phyloP scores from a whole-genome alignment of 2,797 vertebrate species.

The Microhierax caerulescens region DNA sequence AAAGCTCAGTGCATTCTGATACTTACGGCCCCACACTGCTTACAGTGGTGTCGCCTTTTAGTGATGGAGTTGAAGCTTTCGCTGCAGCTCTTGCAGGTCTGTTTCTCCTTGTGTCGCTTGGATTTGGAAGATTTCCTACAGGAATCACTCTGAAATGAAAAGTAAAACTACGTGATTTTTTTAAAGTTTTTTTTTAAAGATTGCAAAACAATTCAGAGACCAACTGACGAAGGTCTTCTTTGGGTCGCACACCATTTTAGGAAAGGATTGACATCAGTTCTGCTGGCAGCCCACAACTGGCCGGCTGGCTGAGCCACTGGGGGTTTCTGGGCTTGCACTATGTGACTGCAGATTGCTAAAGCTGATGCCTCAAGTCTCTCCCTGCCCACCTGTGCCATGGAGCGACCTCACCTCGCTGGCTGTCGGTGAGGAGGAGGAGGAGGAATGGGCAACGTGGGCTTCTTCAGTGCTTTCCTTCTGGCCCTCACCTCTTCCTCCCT shows the following conservation, averaged over 20 bases:
- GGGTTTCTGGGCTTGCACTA: background rate
- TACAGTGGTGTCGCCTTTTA: conserved; percentile 95
- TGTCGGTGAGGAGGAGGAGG: background rate
- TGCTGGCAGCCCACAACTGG: background rate
- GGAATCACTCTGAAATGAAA: conserved; percentile 73
- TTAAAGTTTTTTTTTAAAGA: background rate
- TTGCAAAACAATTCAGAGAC: background rate
- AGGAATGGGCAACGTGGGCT: background rate
- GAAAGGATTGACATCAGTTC: background rate
- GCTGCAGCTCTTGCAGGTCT: conserved; percentile 89
- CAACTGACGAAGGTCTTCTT: background rate
- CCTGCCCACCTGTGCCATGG: background rate
- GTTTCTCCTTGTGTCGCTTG: conserved; percentile 93
- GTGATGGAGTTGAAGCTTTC: conserved; percentile 95
- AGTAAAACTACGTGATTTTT: background rate
- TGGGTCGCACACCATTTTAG: background rate
- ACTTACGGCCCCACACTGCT: conserved; percentile 90
- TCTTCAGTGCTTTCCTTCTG: background rate
- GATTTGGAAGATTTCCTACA: conserved; percentile 84
- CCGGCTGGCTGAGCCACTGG: background rate
- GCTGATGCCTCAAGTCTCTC: background rate
- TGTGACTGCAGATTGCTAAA: background rate
- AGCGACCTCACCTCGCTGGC: background rate
- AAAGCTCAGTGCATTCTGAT: background rate
- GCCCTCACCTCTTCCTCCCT: background rate